phyloP scores from a whole-genome alignment of 2,113 vertebrate species.

The Lipophrys pholis region DNA sequence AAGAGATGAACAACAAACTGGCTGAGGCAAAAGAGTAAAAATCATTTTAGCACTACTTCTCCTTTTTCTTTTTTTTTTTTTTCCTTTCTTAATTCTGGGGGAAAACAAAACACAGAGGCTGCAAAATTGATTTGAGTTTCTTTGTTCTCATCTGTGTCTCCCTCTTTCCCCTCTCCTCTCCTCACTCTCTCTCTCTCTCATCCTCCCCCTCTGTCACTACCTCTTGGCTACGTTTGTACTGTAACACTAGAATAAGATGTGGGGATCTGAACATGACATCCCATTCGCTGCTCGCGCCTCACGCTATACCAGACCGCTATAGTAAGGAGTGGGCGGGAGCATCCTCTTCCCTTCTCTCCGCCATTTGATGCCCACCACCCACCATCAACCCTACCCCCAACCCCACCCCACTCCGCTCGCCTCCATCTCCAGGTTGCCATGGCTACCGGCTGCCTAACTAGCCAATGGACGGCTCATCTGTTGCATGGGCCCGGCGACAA shows the following conservation, averaged over 20 bases:
- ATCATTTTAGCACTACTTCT: constrained; percentile 88
- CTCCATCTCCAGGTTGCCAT: constrained; percentile 79
- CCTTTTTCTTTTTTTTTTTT: constrained; percentile 65
- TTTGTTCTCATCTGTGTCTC: constrained; percentile 52
- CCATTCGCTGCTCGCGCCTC: constrained; percentile 58
- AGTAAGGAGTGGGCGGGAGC: constrained; percentile 69
- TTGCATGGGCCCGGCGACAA: constrained; percentile 75
- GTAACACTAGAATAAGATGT: constrained; percentile 37
- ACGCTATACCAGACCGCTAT: constrained; percentile 40
- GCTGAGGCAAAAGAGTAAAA: constrained; percentile 99
- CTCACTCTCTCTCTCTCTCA: constrained; percentile 28
- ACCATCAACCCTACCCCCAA: too few relatives aligned
- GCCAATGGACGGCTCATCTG: constrained; percentile 64
- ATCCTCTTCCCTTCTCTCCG: constrained; percentile 49
- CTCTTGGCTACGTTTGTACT: constrained; percentile 55
- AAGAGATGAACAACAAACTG: constrained; percentile 99
- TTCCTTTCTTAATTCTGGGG: constrained; percentile 71
- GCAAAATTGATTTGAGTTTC: constrained; percentile 91
- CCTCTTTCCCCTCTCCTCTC: constrained; percentile 21
- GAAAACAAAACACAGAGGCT: constrained; percentile 86
- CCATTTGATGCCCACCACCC: constrained; percentile 67
- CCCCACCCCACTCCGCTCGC: constrained; percentile 54
- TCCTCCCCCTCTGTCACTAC: constrained; percentile 46
- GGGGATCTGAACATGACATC: constrained; percentile 59
- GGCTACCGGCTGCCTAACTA: constrained; percentile 75